A percentile compares a stretch with the other conserved stretches of the same genome.
Conservation (phyloP, 1,140 invertebrate species). For the Psix sp. region DNA sequence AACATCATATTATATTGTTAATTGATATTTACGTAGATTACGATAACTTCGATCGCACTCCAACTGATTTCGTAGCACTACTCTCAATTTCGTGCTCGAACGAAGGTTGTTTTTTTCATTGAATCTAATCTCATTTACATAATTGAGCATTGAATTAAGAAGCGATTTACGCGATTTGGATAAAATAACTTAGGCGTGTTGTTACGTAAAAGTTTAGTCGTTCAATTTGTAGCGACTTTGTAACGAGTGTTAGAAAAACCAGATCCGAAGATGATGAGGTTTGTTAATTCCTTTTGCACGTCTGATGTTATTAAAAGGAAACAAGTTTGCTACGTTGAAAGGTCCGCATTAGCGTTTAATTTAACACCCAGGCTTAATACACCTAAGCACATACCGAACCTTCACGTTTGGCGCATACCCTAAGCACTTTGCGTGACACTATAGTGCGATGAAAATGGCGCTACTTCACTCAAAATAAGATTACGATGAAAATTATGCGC, state of each 20-base stretch:
- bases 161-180: slow-evolving; percentile 27
- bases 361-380: slow-evolving; percentile 57
- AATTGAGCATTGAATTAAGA: slow-evolving; percentile 12
- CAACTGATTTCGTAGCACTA: no score
- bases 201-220: slow-evolving; percentile 27
- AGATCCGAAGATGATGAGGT: slow-evolving; percentile 43
- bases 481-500: slow-evolving; percentile 18
- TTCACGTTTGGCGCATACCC: slow-evolving; percentile 8
- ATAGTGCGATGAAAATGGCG: slow-evolving; percentile 24
- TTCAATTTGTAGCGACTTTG: slow-evolving; percentile 25
- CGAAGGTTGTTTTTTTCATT: no score
- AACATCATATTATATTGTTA: no score
- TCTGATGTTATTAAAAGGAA: slow-evolving; percentile 56
- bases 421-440: slow-evolving; percentile 13
- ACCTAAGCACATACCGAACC: slow-evolving; percentile 30
- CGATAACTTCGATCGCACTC: no score
- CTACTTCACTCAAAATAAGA: slow-evolving; percentile 36
- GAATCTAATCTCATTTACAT: slow-evolving; percentile 28
- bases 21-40: no score
- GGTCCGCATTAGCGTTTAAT: slow-evolving; percentile 52
- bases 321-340: slow-evolving; percentile 47
- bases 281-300: slow-evolving; percentile 34
- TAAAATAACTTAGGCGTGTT: slow-evolving; percentile 1
- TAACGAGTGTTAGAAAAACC: slow-evolving; percentile 31
- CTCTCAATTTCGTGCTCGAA: no score